Evolutionary conservation across 1,140 invertebrate species (phyloP), one percentile per base, ranked within the genome.

Genomic region (Vanessa atalanta): DNA sequence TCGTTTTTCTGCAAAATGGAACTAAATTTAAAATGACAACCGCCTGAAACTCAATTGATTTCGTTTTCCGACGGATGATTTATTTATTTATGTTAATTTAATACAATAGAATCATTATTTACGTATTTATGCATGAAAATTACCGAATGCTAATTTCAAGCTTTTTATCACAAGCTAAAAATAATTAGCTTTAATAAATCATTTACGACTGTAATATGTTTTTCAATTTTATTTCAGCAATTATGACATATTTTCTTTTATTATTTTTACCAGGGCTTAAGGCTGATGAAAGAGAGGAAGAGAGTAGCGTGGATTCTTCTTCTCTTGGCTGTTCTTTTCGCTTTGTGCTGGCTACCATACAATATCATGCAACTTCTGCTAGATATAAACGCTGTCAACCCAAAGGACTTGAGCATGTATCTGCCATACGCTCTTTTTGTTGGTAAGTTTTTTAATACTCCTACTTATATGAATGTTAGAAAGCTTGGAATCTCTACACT

Each of bases 321-420:
- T 1, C 78, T 82, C 0, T 53, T 81, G 51, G 96, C 96, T 0
- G 93, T 96, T 2, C 93, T 97, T 0, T 97, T 97, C 85, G 96
- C 96, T 1, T 81, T 95, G 2, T 97, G 96, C 84, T 97, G 96
- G 96, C 82, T 97, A 63, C 96, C 96, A 0, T 96, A 96, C 88
- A 96, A 96, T 84, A 94, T 96, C 20, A 91, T 96, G 71, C 94
- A 94, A 67, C 89, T 96, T 2, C 83, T 96, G 11, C 79, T 95
- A 12, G 95, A 96, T 81, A 92, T 95, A 47, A 91, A 92, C 16
- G 79, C 89, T 6, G 87, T 88, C 15, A 76, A 88, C 14, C 73
- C 86, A 14, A 88, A 89, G 67, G 82, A 88, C 20, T 79, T 89
- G 9, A 88, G 83, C 77, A 78, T 82, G 37, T 86, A 93, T 67